phyloP scores from a whole-genome alignment of 1,140 invertebrate species.

The Scaptodrosophila lebanonensis region DNA sequence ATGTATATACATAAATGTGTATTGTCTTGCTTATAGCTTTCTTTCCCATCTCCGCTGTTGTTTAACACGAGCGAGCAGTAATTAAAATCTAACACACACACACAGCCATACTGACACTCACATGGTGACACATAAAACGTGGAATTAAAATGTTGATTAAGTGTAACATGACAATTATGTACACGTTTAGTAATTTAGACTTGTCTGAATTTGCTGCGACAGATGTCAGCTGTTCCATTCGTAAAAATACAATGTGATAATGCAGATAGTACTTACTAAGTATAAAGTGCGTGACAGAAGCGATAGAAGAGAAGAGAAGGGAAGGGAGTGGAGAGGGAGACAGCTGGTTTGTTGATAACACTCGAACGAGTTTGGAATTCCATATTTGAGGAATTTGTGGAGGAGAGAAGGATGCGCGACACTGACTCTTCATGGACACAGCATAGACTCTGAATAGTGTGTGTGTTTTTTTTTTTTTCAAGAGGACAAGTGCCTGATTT shows the following conservation, averaged over 20 bases:
- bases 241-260: slow-evolving; percentile 42
- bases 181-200: slow-evolving; percentile 46
- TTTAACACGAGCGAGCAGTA: too few relatives aligned
- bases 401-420: too few relatives aligned
- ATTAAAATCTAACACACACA: slow-evolving; percentile 23
- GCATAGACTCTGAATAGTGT: too few relatives aligned
- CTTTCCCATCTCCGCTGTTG: slow-evolving; percentile 2
- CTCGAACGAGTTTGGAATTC: too few relatives aligned
- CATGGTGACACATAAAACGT: slow-evolving; percentile 26
- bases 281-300: slow-evolving; percentile 18
- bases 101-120: not conserved
- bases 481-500: too few relatives aligned
- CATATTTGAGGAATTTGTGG: too few relatives aligned
- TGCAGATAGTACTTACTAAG: slow-evolving; percentile 45
- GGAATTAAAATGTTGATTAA: slow-evolving; percentile 50
- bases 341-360: slow-evolving; percentile 11
- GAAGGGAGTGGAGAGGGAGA: not conserved
- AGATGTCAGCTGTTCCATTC: slow-evolving; percentile 65
- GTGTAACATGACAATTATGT: slow-evolving; percentile 63
- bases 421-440: too few relatives aligned
- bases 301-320: slow-evolving; percentile 10
- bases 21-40: not conserved
- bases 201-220: slow-evolving; percentile 60
- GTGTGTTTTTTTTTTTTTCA: too few relatives aligned
- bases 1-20: too few relatives aligned